Evolutionary conservation across 1,140 invertebrate genomes (phyloP), one percentile per base, ranked within the genome.

Genomic region (Bombus pascuorum): DNA sequence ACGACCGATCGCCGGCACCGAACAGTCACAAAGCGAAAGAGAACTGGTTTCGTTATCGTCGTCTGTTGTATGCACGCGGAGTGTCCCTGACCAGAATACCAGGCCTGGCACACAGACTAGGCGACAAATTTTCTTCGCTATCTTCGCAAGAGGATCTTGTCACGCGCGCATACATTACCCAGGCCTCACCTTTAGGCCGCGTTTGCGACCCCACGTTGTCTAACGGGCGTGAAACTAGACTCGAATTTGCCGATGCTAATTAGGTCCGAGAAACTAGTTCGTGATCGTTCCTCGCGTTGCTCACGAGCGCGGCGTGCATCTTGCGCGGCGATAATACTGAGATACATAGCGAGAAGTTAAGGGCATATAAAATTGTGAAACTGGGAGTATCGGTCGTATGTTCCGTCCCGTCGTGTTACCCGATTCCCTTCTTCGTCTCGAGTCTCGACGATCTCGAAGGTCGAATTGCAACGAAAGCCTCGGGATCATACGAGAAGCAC

Each of bases 41-140:
- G 78, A 91, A 91, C 90, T 88, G 81, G 89, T 91, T 89, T 89
- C 78, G 86, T 91, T 91, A 91, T 91, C 90, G 84, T 42, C 37
- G 71, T 39, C 62, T 47, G 77, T 83, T 88, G 79, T 81, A 70
- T 80, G 77, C 83, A 12, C 59, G 47, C 13, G 22, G 62, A 53
- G 79, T 85, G 81, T 91, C 91, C 88, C 86, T 91, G 88, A 91
- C 86, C 90, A 90, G 88, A 90, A 91, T 91, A 87, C 84, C 83
- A 71, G 57, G 83, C 62, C 85, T 88, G 87, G 73, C 59, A 28
- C 62, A 65, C 72, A 72, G 74, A 73, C 68, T 82, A 68, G 78
- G 75, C 83, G 89, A 90, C 89, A 91, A 91, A 91, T 91, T 91
- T 91, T 91, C 89, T 81, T 83, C 72, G 80, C 88, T 91, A 91